Conservation (phyloP, 2,797 vertebrate genomes). For the Crocidura indochinensis region DNA sequence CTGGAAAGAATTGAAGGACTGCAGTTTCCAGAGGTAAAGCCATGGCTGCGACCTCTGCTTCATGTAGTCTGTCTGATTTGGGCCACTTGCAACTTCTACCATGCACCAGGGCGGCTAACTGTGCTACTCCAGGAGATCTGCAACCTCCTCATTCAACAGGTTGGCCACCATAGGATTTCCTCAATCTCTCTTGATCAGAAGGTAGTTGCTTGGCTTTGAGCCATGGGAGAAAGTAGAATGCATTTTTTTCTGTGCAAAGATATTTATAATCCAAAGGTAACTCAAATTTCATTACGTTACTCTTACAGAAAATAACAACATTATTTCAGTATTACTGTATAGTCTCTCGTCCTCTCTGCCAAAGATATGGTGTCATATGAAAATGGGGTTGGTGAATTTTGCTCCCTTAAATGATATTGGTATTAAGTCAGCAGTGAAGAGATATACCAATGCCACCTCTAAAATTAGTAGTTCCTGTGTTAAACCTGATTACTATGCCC, state of each 20-base stretch:
- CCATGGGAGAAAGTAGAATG: not conserved
- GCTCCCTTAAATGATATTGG: no score
- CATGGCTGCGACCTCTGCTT: slow-evolving; percentile 92
- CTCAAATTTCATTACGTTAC: slow-evolving; percentile 5
- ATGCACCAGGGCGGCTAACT: slow-evolving; percentile 90
- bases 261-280: slow-evolving; percentile 4
- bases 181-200: not conserved
- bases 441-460: not conserved
- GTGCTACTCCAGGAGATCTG: slow-evolving; percentile 95
- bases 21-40: slow-evolving; percentile 92
- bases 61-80: slow-evolving; percentile 95
- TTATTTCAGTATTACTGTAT: not conserved
- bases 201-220: not conserved
- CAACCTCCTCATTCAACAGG: slow-evolving; percentile 96
- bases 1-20: slow-evolving; percentile 92
- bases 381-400: not conserved
- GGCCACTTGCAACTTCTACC: slow-evolving; percentile 94
- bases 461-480: not conserved
- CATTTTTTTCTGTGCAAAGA: not conserved
- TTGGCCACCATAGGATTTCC: slow-evolving; percentile 31
- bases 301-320: not conserved
- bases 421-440: not conserved
- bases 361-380: fast-evolving
- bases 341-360: not conserved
- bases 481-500: not conserved